Base-by-base conservation (phyloP, 2,113 vertebrate genomes). In the Dermatemys mawii region DNA sequence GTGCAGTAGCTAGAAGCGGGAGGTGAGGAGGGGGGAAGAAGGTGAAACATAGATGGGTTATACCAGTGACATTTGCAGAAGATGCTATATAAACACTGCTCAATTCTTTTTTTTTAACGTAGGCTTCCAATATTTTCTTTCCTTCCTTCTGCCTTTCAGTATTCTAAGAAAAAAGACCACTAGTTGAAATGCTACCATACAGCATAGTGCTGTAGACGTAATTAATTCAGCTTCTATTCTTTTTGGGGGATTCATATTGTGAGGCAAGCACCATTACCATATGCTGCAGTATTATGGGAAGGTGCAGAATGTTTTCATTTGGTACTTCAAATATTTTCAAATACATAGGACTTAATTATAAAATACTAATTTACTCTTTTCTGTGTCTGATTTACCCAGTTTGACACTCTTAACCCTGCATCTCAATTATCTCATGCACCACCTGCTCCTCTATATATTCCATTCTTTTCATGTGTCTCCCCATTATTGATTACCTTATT, bases 311-410 rank as follows among this genome's bases (percentile, higher is more conserved):
- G n/a, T 81, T 96, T 92, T 85, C 87, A 88, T 70, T 86, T 48
- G 91, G 75, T 24, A 46, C n/a, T 94, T 95, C 63, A 93, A 95
- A 89, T 97, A 93, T 90, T 96, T 95, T 92, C 83, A 93, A 86
- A 85, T 86, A 27, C 32, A 44, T 41, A 48, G 35, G 5, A 46
- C 41, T 63, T 86, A 93, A 81, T 84, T 29, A 4, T 11, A 91
- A 80, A 91, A 89, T 35, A 70, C 44, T 87, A 26, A 14, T 96
- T 91, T 91, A 87, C 48, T 93, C 22, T 26, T 26, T 11, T 81
- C 0, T 0, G 60, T 89, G 78, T 86, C 46, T 92, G 8, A 75
- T 94, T 70, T 80, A 88, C 12, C 6, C n/a, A 80, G 44, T 86
- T 80, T 67, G 57, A 92, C 73, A 54, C 5, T 46, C 90, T 90